Percentiles rank a stretch among this genome's conserved stretches.
phyloP scores from a whole-genome alignment of 1,140 invertebrate genomes.

The Drosophila nasuta region DNA sequence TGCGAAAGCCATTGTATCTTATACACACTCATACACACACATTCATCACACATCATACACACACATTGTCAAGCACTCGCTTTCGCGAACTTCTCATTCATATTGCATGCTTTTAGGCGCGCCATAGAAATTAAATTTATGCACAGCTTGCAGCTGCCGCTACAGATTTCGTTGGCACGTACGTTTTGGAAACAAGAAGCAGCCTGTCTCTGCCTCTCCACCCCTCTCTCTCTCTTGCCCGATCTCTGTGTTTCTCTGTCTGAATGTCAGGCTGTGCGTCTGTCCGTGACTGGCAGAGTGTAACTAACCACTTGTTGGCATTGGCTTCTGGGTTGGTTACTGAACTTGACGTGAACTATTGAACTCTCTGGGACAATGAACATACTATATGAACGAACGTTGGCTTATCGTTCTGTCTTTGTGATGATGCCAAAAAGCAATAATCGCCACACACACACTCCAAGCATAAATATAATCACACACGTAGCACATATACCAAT shows the following conservation, averaged over 20 bases:
- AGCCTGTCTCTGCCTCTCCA: background rate
- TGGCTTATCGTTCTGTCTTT: slow-evolving; percentile 38
- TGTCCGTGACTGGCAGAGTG: slow-evolving; percentile 23
- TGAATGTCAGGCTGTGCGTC: background rate
- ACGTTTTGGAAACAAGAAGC: slow-evolving; percentile 1
- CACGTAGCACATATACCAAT: slow-evolving; percentile 15
- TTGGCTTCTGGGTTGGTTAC: slow-evolving; percentile 61
- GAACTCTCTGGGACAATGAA: slow-evolving; percentile 74
- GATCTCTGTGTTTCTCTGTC: background rate
- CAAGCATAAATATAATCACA: slow-evolving; percentile 38
- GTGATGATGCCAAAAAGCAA: slow-evolving; percentile 25
- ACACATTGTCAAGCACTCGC: background rate
- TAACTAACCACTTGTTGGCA: slow-evolving; percentile 72
- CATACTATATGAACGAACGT: slow-evolving; percentile 36
- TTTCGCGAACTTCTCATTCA: slow-evolving; percentile 22
- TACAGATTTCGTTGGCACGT: slow-evolving; percentile 19
- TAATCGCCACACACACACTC: slow-evolving; percentile 19
- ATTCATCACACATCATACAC: slow-evolving; percentile 1
- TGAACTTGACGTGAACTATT: slow-evolving; percentile 72
- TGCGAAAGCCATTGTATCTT: slow-evolving; percentile 70
- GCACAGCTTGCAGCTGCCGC: slow-evolving; percentile 47
- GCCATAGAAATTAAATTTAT: slow-evolving; percentile 64
- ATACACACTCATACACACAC: slow-evolving; percentile 16
- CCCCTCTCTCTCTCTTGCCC: background rate
- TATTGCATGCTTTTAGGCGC: slow-evolving; percentile 47